Percentiles rank a stretch among this genome's conserved stretches.
Evolutionary conservation across 53 echinoderm and acorn worm species (phyloP).

Genomic region (Pentamera pediparva): DNA sequence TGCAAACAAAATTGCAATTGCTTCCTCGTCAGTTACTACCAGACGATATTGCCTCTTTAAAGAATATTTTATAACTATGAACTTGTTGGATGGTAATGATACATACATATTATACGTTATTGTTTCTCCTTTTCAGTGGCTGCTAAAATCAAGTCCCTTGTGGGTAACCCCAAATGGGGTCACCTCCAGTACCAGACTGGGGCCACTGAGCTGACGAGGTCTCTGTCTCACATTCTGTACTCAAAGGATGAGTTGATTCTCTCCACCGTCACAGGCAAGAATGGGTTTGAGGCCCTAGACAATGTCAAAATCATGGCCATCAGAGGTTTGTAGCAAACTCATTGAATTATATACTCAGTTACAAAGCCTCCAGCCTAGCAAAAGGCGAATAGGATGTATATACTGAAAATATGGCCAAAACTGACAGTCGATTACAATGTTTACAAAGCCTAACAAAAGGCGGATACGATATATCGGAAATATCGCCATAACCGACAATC

Average conservation of each 20-base stretch:
- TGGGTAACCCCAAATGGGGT: slow-evolving; percentile 17
- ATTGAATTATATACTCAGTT: too few relatives aligned
- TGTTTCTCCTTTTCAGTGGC: slow-evolving; percentile 1
- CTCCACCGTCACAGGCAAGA: slow-evolving; percentile 20
- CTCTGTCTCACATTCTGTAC: slow-evolving; percentile 26
- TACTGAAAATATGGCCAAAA: too few relatives aligned
- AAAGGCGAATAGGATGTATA: too few relatives aligned
- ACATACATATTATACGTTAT: not conserved
- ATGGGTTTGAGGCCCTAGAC: slow-evolving; percentile 31
- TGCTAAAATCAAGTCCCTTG: slow-evolving; percentile 20
- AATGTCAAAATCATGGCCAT: slow-evolving; percentile 31
- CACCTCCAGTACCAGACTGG: slow-evolving; percentile 17
- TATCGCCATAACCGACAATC: too few relatives aligned
- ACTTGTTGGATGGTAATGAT: not conserved
- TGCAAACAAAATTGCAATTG: too few relatives aligned
- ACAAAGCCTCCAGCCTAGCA: too few relatives aligned
- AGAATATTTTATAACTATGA: not conserved
- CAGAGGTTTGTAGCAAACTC: too few relatives aligned
- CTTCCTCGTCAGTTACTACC: too few relatives aligned
- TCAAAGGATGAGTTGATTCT: slow-evolving; percentile 29
- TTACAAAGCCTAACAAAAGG: too few relatives aligned
- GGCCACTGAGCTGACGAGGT: slow-evolving; percentile 8
- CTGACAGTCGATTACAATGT: too few relatives aligned
- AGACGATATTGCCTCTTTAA: too few relatives aligned
- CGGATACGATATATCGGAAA: too few relatives aligned